These are phyloP conservation scores for Eupithecia vulgata DNA, from an alignment of 2,888 invertebrate genomes.

Conservation along the genomic window DNA sequence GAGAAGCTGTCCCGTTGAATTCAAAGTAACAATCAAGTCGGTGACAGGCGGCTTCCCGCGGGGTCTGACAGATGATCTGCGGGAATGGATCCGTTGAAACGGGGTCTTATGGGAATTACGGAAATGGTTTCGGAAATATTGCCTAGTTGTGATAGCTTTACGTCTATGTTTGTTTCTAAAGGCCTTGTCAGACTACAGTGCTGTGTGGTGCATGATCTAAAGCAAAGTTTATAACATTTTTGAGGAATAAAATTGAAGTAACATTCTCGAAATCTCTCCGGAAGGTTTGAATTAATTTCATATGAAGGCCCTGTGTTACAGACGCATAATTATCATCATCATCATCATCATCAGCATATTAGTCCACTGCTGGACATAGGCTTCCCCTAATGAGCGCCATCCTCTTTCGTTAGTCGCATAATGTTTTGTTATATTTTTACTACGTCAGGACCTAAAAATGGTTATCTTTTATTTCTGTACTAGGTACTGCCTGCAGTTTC, in stretches of 20 bases:
- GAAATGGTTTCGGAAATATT: not conserved
- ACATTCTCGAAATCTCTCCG: too few species aligned
- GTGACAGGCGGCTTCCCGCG: slow-evolving; percentile 38
- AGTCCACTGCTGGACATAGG: too few species aligned
- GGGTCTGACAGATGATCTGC: slow-evolving; percentile 32
- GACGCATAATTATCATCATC: too few species aligned
- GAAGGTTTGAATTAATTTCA: not conserved
- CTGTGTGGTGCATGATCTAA: not conserved
- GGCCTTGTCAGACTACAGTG: not conserved
- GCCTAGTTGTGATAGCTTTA: not conserved
- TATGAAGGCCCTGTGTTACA: not conserved
- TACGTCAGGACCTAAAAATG: too few species aligned
- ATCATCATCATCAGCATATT: too few species aligned
- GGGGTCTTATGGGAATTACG: slow-evolving; percentile 1
- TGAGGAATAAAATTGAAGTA: too few species aligned
- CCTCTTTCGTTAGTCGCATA: too few species aligned
- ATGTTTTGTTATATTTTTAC: too few species aligned
- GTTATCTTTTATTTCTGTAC: too few species aligned
- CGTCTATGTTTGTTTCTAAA: not conserved
- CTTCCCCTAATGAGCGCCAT: too few species aligned
- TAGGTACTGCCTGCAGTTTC: too few species aligned
- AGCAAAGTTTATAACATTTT: not conserved
- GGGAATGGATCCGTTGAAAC: slow-evolving; percentile 17
- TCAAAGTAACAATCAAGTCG: slow-evolving; percentile 27
- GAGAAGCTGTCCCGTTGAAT: not conserved